Base-by-base conservation (phyloP, 2,113 vertebrate genomes). In the Nothocercus nigrocapillus region DNA sequence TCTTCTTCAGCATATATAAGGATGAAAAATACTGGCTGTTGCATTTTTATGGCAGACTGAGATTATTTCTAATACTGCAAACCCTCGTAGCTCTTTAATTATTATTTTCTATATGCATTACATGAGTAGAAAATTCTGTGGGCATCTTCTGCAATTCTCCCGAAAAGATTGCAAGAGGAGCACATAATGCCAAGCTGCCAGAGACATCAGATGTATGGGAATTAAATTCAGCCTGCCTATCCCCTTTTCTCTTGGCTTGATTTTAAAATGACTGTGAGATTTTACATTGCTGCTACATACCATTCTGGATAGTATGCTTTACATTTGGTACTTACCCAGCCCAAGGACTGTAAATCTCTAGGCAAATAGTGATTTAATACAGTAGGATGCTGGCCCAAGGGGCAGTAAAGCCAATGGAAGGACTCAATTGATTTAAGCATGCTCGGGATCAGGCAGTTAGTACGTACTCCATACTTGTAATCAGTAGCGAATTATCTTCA, bases 401-500 rank as follows among this genome's bases (percentile, higher is more conserved):
- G 62, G 38, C 47, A 86, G 0, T 78, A 73, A 84, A 90, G 51
- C 90, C 64, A 80, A 16, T 83, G 45, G 77, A 93, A 88, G 47
- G 44, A 96, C 40, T 92, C 69, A 45, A 78, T 77, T 93, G 92
- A 90, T 93, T 81, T 87, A 89, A 83, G 87, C 45, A n/a, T 0
- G 0, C 17, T 90, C 61, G 81, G 25, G 34, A 84, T 93, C 27
- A 79, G 42, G n/a, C 27, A 77, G n/a, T 91, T 70, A 75, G 69
- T 86, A 78, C 89, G 70, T 93, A 88, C 84, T 95, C 80, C 95
- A 58, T 95, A 91, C 85, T 75, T 87, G 58, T 86, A 90, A 94
- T 40, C 83, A 83, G 76, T 79, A 89, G 49, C 92, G 77, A 86
- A 73, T 96, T 89, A 53, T 69, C 38, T 88, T 78, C 28, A 49